These are phyloP conservation scores for Aphrophora alni DNA, from an alignment of 2,888 invertebrate genomes.

Conservation along the genomic window DNA sequence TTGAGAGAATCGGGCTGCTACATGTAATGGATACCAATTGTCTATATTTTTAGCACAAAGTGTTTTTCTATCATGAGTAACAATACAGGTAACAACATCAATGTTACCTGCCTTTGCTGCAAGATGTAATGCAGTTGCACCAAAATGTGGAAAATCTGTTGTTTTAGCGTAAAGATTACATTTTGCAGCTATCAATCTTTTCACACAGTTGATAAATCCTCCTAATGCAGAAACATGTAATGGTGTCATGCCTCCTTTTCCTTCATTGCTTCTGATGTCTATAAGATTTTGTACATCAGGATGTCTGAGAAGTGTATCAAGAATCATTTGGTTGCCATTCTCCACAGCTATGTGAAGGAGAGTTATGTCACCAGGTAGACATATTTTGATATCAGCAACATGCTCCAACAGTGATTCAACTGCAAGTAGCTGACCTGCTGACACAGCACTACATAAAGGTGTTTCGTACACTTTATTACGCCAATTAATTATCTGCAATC, in stretches of 20 bases:
- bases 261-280: constrained; percentile 30
- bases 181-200: constrained; percentile 59
- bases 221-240: constrained; percentile 64
- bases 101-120: constrained; percentile 51
- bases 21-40: constrained; percentile 57
- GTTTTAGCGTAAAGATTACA: constrained; percentile 60
- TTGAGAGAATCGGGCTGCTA: constrained; percentile 64
- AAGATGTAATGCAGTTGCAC: constrained; percentile 50
- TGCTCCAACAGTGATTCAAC: constrained; percentile 59
- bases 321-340: constrained; percentile 62
- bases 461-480: constrained; percentile 54
- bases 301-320: constrained; percentile 60
- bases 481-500: constrained; percentile 59
- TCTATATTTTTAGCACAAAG: constrained; percentile 44
- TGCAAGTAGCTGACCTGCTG: constrained; percentile 60
- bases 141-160: constrained; percentile 56
- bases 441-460: constrained; percentile 64
- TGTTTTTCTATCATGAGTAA: constrained; percentile 58
- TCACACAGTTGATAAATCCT: constrained; percentile 61
- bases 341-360: constrained; percentile 67
- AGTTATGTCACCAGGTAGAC: constrained; percentile 56
- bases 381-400: constrained; percentile 60
- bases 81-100: constrained; percentile 42
- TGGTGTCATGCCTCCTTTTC: constrained; percentile 60
- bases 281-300: constrained; percentile 39